Conservation (phyloP, 2,797 vertebrate genomes). For the Synanceia verrucosa region DNA sequence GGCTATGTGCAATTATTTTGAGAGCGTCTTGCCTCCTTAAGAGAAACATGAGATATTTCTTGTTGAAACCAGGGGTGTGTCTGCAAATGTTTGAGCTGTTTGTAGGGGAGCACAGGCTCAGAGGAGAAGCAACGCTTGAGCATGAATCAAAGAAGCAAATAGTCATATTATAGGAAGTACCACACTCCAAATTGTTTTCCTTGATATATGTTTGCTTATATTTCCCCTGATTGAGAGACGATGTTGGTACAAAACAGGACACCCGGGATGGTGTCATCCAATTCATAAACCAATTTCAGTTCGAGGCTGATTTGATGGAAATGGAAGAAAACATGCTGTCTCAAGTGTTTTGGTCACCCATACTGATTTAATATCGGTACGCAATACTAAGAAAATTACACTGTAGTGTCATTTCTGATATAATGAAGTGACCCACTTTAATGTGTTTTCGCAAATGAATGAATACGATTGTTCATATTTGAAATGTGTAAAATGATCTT, state of each 20-base stretch:
- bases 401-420: not conserved
- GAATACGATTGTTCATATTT: no score
- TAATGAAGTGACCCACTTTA: not conserved
- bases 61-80: constrained; percentile 20
- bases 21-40: constrained; percentile 11
- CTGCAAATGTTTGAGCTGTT: constrained; percentile 2
- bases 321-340: not conserved
- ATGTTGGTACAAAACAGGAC: not conserved
- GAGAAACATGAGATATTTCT: constrained; percentile 14
- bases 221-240: not conserved
- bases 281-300: constrained; percentile 3
- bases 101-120: not conserved
- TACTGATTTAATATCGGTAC: not conserved
- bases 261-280: not conserved
- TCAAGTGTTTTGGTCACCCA: not conserved
- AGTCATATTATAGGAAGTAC: not conserved
- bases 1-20: constrained; percentile 21
- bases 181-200: not conserved
- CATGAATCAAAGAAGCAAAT: constrained; percentile 18
- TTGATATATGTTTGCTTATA: not conserved
- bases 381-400: not conserved
- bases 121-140: constrained; percentile 8
- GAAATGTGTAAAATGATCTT: no score
- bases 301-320: constrained; percentile 12
- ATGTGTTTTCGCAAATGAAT: constrained; percentile 5